These are phyloP conservation scores for Poecilobothrus nobilitatus DNA, from an alignment of 2,888 invertebrate genomes.

Conservation along the genomic window DNA sequence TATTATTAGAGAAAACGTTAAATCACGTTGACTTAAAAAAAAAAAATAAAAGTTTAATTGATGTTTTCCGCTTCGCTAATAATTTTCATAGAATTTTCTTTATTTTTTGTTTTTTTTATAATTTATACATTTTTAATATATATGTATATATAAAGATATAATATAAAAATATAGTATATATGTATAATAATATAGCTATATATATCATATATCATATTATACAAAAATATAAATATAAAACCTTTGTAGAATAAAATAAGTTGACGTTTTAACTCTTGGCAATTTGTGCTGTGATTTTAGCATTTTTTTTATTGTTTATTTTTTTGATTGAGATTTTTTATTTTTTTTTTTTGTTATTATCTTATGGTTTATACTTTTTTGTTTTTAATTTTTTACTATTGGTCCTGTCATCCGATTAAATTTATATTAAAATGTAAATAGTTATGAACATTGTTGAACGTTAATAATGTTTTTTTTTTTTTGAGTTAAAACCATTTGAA, in stretches of 20 bases:
- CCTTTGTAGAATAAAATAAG: neutral
- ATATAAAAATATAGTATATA: no score
- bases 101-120: neutral
- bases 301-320: neutral
- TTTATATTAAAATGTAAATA: no score
- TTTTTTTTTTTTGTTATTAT: neutral
- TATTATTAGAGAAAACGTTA: neutral
- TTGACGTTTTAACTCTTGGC: constrained; percentile 4
- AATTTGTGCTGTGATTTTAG: neutral
- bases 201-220: no score
- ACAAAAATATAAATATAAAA: no score
- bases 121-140: neutral
- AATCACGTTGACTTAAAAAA: neutral
- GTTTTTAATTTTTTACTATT: no score
- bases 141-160: no score
- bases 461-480: no score
- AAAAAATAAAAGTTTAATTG: neutral
- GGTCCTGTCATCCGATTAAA: no score
- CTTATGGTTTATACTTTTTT: no score
- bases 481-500: no score
- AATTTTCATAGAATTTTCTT: neutral
- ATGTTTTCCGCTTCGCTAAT: neutral
- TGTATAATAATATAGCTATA: no score
- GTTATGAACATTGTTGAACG: no score
- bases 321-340: neutral